Evolutionary conservation across 2,113 vertebrate genomes (phyloP).

Genomic region (Psittacula cyanocephala): DNA sequence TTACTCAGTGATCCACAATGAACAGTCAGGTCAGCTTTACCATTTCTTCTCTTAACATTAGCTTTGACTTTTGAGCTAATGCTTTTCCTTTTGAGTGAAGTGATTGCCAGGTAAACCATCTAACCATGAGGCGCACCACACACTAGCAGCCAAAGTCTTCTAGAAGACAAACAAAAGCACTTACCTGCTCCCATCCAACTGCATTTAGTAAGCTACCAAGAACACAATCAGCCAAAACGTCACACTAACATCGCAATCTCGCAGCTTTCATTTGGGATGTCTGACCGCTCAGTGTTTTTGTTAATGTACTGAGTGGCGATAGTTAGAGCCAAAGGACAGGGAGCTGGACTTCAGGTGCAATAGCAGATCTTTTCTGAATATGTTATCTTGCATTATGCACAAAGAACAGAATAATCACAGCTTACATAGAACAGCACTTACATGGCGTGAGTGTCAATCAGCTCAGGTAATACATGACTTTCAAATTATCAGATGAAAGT

Average conservation of each 20-base stretch:
- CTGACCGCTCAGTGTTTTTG: neutral
- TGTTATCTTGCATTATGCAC: fast-evolving
- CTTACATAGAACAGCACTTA: neutral
- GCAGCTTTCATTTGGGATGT: neutral
- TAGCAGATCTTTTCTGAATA: neutral
- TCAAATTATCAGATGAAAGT: neutral
- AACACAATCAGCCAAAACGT: neutral
- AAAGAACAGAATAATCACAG: neutral
- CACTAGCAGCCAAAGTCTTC: neutral
- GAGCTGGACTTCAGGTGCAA: neutral
- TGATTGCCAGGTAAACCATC: neutral
- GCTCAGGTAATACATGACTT: neutral
- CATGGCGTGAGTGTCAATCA: neutral
- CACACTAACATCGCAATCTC: neutral
- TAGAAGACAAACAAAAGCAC: neutral
- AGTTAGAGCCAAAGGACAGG: neutral
- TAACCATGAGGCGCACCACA: neutral
- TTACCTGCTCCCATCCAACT: neutral
- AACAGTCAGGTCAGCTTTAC: neutral
- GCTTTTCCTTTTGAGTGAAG: neutral
- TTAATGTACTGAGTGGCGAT: neutral
- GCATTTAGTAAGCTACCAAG: neutral
- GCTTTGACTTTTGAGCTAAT: neutral
- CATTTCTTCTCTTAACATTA: neutral
- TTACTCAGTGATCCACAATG: neutral